Conservation (phyloP, 2,113 vertebrate species). For the Pygoscelis antarcticus region DNA sequence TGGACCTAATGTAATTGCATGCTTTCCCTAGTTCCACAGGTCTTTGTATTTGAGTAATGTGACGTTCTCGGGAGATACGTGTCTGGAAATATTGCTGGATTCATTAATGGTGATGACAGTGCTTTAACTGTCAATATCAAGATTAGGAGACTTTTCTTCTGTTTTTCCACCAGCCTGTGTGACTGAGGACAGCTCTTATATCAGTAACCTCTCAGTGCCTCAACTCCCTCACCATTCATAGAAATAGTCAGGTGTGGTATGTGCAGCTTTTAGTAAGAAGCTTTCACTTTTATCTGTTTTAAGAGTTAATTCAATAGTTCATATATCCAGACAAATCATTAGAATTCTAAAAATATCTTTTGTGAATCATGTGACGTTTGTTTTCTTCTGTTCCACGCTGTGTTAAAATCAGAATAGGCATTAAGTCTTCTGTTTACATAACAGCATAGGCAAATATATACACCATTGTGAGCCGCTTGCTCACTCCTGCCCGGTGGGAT, state of each 20-base stretch:
- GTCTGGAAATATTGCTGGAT: background rate
- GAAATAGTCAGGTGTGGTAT: background rate
- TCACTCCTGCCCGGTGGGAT: background rate
- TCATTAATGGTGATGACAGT: background rate
- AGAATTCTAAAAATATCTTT: constrained; percentile 6
- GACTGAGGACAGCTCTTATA: background rate
- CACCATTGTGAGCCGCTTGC: background rate
- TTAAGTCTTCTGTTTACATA: background rate
- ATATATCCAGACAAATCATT: background rate
- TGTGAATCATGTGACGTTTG: background rate
- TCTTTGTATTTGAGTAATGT: background rate
- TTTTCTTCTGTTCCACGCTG: background rate
- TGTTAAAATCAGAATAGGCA: background rate
- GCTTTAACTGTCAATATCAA: background rate
- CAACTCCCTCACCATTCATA: background rate
- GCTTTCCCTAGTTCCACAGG: background rate
- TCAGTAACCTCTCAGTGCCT: background rate
- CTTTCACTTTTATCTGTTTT: background rate
- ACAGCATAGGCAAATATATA: constrained; percentile 9
- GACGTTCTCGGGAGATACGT: background rate
- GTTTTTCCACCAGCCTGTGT: background rate
- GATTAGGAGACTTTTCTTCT: background rate
- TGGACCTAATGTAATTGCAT: background rate
- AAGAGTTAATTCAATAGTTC: background rate
- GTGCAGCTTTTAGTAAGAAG: background rate